Conservation (phyloP, 2,888 invertebrate genomes). For the Nasonia oneida region DNA sequence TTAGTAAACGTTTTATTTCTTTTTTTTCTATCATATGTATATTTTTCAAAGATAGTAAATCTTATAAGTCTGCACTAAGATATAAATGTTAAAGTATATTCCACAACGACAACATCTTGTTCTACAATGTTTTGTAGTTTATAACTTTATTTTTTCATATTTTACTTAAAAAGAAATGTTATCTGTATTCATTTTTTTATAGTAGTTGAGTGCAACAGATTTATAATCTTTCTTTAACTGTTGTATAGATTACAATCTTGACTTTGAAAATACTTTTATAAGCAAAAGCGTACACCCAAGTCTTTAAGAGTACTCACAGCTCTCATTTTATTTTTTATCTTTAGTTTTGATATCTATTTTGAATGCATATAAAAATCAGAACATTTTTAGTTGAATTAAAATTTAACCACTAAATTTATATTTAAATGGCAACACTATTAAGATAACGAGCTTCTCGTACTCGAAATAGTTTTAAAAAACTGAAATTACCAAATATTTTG, state of each 20-base stretch:
- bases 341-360: background rate
- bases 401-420: background rate
- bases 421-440: background rate
- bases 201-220: conserved; percentile 7
- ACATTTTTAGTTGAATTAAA: background rate
- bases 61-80: conserved; percentile 45
- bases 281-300: conserved; percentile 13
- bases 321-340: background rate
- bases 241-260: conserved; percentile 49
- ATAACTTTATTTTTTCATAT: conserved; percentile 20
- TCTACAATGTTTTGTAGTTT: background rate
- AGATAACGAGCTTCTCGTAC: background rate
- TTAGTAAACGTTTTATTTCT: conserved; percentile 39
- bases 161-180: background rate
- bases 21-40: conserved; percentile 36
- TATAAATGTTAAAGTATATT: conserved; percentile 46
- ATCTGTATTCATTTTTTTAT: conserved; percentile 1
- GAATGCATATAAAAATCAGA: background rate
- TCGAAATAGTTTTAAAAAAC: background rate
- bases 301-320: background rate
- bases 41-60: conserved; percentile 42
- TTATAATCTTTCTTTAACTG: background rate
- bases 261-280: conserved; percentile 18
- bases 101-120: background rate
- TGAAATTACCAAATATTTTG: conserved; percentile 12